phyloP scores from a whole-genome alignment of 2,888 invertebrate genomes.

The Athalia rosae region DNA sequence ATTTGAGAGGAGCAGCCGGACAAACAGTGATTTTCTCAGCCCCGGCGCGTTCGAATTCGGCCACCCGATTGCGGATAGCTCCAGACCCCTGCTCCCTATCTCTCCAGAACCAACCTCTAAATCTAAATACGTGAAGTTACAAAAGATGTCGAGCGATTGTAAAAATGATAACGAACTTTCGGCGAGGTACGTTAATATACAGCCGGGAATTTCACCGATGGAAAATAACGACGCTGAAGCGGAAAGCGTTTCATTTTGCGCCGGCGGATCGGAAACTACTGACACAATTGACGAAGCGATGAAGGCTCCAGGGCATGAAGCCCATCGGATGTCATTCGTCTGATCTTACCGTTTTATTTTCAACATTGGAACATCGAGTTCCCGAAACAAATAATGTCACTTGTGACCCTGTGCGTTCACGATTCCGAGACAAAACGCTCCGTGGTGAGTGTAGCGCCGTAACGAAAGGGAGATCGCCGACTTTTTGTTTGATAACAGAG shows the following conservation, averaged over 20 bases:
- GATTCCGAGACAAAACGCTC: no score
- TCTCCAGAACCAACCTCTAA: not conserved
- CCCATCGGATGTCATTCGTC: no score
- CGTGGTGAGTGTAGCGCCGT: no score
- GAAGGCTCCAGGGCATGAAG: no score
- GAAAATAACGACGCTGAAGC: not conserved
- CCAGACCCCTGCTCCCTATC: slow-evolving; percentile 51
- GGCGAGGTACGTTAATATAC: slow-evolving; percentile 34
- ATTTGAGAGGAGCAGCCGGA: no score
- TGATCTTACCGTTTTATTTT: no score
- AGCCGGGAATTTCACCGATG: not conserved
- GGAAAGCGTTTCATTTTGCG: not conserved
- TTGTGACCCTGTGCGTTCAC: no score
- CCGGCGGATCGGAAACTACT: not conserved
- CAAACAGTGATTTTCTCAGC: not conserved
- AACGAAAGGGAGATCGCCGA: no score
- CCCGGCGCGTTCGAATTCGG: not conserved
- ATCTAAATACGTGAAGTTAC: slow-evolving; percentile 29
- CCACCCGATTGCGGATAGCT: slow-evolving; percentile 51
- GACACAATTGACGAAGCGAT: not conserved
- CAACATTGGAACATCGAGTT: no score
- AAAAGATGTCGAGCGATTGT: not conserved
- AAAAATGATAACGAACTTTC: not conserved
- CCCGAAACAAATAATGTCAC: no score
- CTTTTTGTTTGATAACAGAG: no score